Evolutionary conservation across 2,113 vertebrate genomes (phyloP).

Genomic region (Garra rufa): DNA sequence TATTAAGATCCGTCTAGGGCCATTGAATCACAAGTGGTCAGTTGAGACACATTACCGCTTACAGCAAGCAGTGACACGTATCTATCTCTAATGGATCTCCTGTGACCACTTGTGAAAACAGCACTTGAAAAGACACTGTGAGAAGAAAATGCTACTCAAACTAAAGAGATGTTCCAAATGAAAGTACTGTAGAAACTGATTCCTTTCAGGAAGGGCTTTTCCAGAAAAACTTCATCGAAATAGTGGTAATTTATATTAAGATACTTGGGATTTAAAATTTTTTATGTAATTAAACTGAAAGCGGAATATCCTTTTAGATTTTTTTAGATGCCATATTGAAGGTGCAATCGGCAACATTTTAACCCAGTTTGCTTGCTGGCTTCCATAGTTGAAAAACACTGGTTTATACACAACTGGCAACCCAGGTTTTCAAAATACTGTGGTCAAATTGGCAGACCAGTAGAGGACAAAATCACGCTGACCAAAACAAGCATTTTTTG

Average conservation of each 20-base stretch:
- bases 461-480: neutral
- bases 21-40: slow-evolving; percentile 7
- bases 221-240: too few relatives aligned
- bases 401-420: too few relatives aligned
- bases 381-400: too few relatives aligned
- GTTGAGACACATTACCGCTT: neutral
- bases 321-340: neutral
- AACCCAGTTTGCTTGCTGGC: too few relatives aligned
- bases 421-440: neutral
- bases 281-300: neutral
- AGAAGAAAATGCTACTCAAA: neutral
- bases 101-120: neutral
- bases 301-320: too few relatives aligned
- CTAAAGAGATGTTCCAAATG: neutral
- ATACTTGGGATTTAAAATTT: neutral
- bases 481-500: neutral
- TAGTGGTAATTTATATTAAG: too few relatives aligned
- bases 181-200: neutral
- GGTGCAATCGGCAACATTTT: too few relatives aligned
- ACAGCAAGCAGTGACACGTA: neutral
- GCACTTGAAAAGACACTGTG: neutral
- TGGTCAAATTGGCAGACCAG: neutral
- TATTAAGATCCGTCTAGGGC: neutral
- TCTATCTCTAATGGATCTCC: neutral
- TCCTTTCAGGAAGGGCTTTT: neutral